phyloP scores from a whole-genome alignment of 35 echinoderm and acorn worm genomes.

The Anneissia japonica region DNA sequence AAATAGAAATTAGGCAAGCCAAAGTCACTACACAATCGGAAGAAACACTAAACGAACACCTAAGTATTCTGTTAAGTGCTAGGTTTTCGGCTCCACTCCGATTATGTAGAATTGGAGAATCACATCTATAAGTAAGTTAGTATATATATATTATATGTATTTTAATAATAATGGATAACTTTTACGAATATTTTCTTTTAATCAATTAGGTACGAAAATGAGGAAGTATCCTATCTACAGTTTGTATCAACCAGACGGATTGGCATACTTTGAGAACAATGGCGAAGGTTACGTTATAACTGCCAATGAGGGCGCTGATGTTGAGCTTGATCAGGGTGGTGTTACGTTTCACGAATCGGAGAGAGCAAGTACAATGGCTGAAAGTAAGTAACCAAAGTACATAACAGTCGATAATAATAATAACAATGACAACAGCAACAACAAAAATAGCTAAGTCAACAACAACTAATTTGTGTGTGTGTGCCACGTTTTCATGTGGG shows the following conservation, averaged over 20 bases:
- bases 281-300: conserved; percentile 70
- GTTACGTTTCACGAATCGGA: conserved; percentile 49
- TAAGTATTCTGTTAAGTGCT: too few species aligned
- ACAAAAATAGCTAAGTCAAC: too few species aligned
- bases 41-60: too few species aligned
- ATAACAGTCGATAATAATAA: too few species aligned
- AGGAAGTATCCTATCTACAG: conserved; percentile 56
- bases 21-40: too few species aligned
- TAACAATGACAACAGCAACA: too few species aligned
- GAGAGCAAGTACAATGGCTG: conserved; percentile 46
- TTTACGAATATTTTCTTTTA: neutral
- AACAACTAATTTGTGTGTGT: too few species aligned
- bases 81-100: too few species aligned
- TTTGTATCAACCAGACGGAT: conserved; percentile 79
- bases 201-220: conserved; percentile 42
- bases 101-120: too few species aligned
- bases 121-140: too few species aligned
- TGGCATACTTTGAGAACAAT: conserved; percentile 56
- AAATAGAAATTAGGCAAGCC: too few species aligned
- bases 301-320: conserved; percentile 79
- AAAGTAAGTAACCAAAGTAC: conserved; percentile 30
- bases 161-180: neutral
- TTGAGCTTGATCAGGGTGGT: conserved; percentile 12
- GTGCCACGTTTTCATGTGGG: too few species aligned
- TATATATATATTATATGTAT: neutral